Evolutionary conservation across 2,113 vertebrate genomes (phyloP), one percentile per base, ranked within the genome.

Genomic region (Channa maculata): DNA sequence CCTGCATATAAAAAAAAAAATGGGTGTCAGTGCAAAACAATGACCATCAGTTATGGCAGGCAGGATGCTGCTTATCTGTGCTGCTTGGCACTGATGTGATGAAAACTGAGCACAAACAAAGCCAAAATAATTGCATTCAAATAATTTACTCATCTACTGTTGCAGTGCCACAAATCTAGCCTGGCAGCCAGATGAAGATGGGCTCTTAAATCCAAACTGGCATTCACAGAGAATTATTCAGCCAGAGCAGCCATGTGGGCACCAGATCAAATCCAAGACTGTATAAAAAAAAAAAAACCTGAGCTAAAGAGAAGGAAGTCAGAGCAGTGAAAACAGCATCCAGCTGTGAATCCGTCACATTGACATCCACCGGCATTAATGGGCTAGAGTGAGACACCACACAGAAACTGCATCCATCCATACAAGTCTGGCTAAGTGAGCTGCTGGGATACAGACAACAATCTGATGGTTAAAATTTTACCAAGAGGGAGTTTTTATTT

Each of bases 151-250:
- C 64, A 48, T 79, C 44, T 52, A 53, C 58, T 83, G 54, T 37
- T 37, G 65, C 67, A 5, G 24, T 34, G 36, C 57, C n/a, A 33
- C 7, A 2, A 39, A 65, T 68, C 41, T 14, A 15, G 37, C 14
- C 49, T 5, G 46, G 69, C 89, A 73, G 76, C 66, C 71, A 74
- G 54, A 80, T 61, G 72, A 72, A 73, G 55, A 75, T 6, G 12
- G 44, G 12, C 77, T 49, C 51, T 48, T 37, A n/a, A 41, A 79
- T 72, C 63, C 45, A 69, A 76, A 84, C 67, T 34, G 68, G 65
- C 76, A 81, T 73, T 72, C 65, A 59, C 33, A 10, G 46, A 77
- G 67, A 53, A 65, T 76, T 75, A 71, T 48, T 78, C 13, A 83
- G 66, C 46, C 60, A 63, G 24, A 65, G 38, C 46, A 36, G 48